phyloP scores from a whole-genome alignment of 2,888 invertebrate species.

The Portevinia maculata region DNA sequence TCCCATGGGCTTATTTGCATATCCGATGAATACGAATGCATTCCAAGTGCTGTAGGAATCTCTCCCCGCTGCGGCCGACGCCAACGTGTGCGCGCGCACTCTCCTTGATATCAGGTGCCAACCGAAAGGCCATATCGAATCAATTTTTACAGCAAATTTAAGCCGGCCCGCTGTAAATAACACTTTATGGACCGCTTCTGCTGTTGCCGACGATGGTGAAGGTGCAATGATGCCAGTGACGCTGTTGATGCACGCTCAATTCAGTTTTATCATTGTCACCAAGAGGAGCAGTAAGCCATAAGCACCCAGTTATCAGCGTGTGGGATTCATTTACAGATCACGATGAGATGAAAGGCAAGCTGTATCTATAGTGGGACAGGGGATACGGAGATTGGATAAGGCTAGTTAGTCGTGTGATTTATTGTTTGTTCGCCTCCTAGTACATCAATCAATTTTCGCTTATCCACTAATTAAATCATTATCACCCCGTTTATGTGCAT shows the following conservation, averaged over 20 bases:
- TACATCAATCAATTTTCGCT: conserved; percentile 67
- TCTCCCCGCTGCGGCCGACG: conserved; percentile 55
- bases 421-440: conserved; percentile 54
- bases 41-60: conserved; percentile 42
- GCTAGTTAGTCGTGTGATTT: conserved; percentile 60
- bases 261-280: conserved; percentile 70
- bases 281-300: conserved; percentile 46
- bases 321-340: conserved; percentile 63
- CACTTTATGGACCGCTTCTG: conserved; percentile 68
- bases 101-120: conserved; percentile 64
- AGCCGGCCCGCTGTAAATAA: conserved; percentile 64
- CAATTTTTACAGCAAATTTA: conserved; percentile 64
- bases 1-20: conserved; percentile 69
- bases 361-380: conserved; percentile 10
- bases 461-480: conserved; percentile 74
- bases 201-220: conserved; percentile 35
- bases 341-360: conserved; percentile 33
- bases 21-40: conserved; percentile 61
- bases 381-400: conserved; percentile 32
- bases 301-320: conserved; percentile 66
- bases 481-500: conserved; percentile 66
- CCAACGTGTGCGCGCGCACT: conserved; percentile 38
- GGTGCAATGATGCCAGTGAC: too few species aligned
- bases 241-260: conserved; percentile 37
- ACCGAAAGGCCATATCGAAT: conserved; percentile 68